Percentiles rank a stretch among this genome's conserved stretches.
Conservation (phyloP, 1,140 invertebrate genomes). For the Procambarus virginalis region DNA sequence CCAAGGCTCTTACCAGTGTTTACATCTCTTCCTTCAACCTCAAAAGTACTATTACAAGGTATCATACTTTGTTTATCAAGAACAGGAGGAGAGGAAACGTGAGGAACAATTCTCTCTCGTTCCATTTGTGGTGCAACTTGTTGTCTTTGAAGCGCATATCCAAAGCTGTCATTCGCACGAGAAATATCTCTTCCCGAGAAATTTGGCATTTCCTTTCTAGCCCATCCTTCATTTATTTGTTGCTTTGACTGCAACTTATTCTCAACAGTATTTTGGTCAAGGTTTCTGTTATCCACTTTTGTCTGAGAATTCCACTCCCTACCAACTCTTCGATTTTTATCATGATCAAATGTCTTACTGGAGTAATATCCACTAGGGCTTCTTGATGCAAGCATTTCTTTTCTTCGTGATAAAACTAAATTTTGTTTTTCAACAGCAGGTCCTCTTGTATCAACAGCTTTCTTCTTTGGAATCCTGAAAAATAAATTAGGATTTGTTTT, state of each 20-base stretch:
- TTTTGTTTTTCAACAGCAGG: not conserved
- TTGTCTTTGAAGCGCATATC: not conserved
- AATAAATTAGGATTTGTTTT: not conserved
- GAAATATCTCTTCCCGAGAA: not conserved
- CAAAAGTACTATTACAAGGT: not conserved
- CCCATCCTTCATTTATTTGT: not conserved
- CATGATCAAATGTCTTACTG: not conserved
- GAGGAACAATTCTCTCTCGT: not conserved
- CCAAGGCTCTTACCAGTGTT: not conserved
- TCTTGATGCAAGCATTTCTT: conserved; percentile 7
- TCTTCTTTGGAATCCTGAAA: conserved; percentile 59
- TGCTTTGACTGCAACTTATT: not conserved
- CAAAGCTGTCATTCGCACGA: not conserved
- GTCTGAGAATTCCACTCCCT: not conserved
- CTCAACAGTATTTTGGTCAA: not conserved
- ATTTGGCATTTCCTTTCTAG: not conserved
- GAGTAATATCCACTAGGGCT: conserved; percentile 14
- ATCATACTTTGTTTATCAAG: not conserved
- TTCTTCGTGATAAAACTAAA: conserved; percentile 17
- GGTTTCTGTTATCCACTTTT: not conserved
- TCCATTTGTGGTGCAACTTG: not conserved
- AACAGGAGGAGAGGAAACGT: not conserved
- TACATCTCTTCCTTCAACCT: not conserved
- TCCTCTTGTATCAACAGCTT: not conserved
- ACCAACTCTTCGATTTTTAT: not conserved